Evolutionary conservation across 2,888 invertebrate genomes (phyloP).

Genomic region (Cabera pusaria): DNA sequence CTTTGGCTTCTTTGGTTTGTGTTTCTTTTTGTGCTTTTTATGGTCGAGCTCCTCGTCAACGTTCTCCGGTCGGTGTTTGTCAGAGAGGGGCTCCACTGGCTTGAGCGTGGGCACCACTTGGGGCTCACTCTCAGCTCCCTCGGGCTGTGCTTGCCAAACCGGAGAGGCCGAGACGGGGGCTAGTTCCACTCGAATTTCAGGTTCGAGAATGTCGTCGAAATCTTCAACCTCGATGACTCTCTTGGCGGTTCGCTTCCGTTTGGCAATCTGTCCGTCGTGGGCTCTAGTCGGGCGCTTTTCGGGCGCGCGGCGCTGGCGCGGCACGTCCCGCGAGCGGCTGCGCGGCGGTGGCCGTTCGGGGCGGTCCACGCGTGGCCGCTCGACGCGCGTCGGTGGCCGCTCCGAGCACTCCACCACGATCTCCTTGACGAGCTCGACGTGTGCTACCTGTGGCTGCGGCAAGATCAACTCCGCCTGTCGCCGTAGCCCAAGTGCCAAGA

Average conservation of each 20-base stretch:
- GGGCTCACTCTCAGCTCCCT: background rate
- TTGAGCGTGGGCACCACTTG: background rate
- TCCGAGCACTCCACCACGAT: slow-evolving; percentile 58
- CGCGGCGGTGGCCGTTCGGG: slow-evolving; percentile 46
- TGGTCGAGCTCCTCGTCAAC: slow-evolving; percentile 33
- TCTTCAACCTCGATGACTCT: slow-evolving; percentile 71
- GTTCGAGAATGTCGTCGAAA: slow-evolving; percentile 58
- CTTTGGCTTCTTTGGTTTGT: slow-evolving; percentile 64
- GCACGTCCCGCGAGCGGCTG: slow-evolving; percentile 69
- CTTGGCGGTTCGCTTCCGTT: slow-evolving; percentile 66
- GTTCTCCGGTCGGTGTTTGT: too few species aligned
- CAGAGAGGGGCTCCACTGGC: too few species aligned
- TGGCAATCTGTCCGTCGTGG: slow-evolving; percentile 56
- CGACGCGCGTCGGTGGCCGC: slow-evolving; percentile 37
- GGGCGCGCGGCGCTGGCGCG: slow-evolving; percentile 61
- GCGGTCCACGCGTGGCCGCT: slow-evolving; percentile 35
- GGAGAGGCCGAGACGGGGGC: slow-evolving; percentile 3
- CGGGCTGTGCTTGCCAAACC: background rate
- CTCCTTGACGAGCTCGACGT: slow-evolving; percentile 65
- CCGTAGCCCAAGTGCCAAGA: slow-evolving; percentile 86
- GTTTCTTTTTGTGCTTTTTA: slow-evolving; percentile 67
- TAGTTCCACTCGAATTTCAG: slow-evolving; percentile 20
- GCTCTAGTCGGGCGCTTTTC: slow-evolving; percentile 66
- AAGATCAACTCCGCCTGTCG: slow-evolving; percentile 53
- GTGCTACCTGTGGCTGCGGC: slow-evolving; percentile 68